phyloP scores from a whole-genome alignment of 2,888 invertebrate species.

The Caenorhabditis doughertyi region DNA sequence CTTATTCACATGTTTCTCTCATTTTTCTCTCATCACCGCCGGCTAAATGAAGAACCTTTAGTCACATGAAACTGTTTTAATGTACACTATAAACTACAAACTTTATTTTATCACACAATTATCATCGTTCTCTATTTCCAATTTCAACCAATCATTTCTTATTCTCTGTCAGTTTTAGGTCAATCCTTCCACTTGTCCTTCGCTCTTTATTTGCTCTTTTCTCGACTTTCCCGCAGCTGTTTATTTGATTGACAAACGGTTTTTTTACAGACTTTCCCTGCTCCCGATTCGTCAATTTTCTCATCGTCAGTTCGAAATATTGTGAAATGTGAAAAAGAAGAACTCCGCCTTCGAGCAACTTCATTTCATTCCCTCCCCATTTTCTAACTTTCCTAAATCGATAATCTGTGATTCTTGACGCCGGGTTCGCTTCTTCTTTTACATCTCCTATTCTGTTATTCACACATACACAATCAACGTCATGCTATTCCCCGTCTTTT shows the following conservation, averaged over 20 bases:
- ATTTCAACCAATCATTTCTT: conserved; percentile 24
- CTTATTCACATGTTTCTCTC: conserved; percentile 23
- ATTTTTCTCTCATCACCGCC: background rate
- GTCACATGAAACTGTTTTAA: conserved; percentile 32
- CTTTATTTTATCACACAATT: conserved; percentile 8
- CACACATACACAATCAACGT: conserved; percentile 15
- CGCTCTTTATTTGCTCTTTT: conserved; percentile 40
- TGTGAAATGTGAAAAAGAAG: conserved; percentile 56
- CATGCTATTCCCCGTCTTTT: conserved; percentile 27
- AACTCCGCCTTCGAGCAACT: conserved; percentile 42
- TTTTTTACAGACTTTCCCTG: conserved; percentile 43
- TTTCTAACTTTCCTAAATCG: conserved; percentile 18
- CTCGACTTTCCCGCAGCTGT: conserved; percentile 24
- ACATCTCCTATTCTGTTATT: conserved; percentile 3
- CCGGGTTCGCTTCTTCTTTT: too few species aligned
- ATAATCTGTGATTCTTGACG: conserved; percentile 31
- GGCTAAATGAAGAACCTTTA: background rate
- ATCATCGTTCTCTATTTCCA: conserved; percentile 1
- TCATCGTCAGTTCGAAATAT: conserved; percentile 16
- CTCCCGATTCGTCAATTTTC: conserved; percentile 14
- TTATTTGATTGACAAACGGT: conserved; percentile 53
- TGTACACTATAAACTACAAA: conserved; percentile 27
- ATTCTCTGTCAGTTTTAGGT: conserved; percentile 27
- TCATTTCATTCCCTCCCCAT: conserved; percentile 22
- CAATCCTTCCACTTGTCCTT: conserved; percentile 29